A percentile compares a stretch with the other conserved stretches of the same genome.
Evolutionary conservation across 2,113 vertebrate species (phyloP).

Genomic region (Amphilophus citrinellus): DNA sequence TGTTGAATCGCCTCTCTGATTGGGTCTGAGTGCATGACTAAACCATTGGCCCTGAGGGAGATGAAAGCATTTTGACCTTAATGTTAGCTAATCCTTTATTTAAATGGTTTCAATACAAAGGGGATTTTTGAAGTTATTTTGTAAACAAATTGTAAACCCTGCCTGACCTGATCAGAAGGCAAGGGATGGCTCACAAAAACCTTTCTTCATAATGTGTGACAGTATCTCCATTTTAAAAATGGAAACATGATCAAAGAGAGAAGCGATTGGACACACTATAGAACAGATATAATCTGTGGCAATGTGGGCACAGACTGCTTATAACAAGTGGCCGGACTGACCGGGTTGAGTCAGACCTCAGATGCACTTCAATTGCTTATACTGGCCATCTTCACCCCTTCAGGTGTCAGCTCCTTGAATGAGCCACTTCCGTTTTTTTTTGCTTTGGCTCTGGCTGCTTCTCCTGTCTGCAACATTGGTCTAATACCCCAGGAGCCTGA

Average conservation of each 20-base stretch:
- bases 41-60: conserved; percentile 41
- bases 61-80: conserved; percentile 59
- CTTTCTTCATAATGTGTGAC: background rate
- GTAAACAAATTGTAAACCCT: conserved; percentile 10
- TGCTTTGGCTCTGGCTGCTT: conserved; percentile 29
- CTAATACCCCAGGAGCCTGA: conserved; percentile 68
- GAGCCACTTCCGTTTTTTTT: conserved; percentile 35
- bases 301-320: background rate
- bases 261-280: conserved; percentile 1
- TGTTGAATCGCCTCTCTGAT: conserved; percentile 32
- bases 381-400: conserved; percentile 34
- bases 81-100: conserved; percentile 37
- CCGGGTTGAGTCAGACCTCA: conserved; percentile 41
- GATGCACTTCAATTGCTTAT: conserved; percentile 14
- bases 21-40: conserved; percentile 54
- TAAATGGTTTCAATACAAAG: conserved; percentile 14
- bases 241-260: background rate
- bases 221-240: background rate
- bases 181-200: background rate
- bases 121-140: background rate
- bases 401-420: conserved; percentile 63
- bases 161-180: background rate
- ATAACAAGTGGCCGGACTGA: conserved; percentile 19
- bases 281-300: background rate
- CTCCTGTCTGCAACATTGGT: conserved; percentile 58